phyloP scores from a whole-genome alignment of 2,888 invertebrate species.

The Alloplasta piceator region DNA sequence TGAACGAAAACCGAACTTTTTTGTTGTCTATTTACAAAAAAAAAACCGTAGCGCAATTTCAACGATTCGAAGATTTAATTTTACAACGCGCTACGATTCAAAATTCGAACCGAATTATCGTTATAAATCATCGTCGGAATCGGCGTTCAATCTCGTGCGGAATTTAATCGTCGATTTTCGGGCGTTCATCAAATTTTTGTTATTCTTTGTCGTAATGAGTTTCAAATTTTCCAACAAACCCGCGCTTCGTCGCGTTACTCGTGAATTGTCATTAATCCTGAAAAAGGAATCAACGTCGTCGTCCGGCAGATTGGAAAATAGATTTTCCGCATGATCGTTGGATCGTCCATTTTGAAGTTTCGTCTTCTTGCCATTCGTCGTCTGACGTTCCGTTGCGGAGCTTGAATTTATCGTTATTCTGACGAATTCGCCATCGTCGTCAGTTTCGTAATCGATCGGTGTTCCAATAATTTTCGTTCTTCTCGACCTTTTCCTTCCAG shows the following conservation, averaged over 20 bases:
- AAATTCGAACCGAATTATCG: neutral
- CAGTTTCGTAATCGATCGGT: constrained; percentile 19
- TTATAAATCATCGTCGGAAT: constrained; percentile 49
- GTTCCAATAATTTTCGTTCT: constrained; percentile 28
- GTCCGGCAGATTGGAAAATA: constrained; percentile 29
- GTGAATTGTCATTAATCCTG: neutral
- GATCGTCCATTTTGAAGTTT: neutral
- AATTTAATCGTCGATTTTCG: constrained; percentile 40
- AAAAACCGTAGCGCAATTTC: neutral
- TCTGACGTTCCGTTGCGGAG: neutral
- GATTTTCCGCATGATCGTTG: constrained; percentile 3
- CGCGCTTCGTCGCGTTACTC: neutral
- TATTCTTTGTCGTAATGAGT: neutral
- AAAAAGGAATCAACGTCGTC: constrained; percentile 28
- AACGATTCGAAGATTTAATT: neutral
- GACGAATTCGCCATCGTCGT: constrained; percentile 2
- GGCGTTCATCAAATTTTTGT: neutral
- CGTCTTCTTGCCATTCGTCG: neutral
- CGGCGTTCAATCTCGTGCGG: constrained; percentile 25
- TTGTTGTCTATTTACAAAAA: neutral
- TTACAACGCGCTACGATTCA: neutral
- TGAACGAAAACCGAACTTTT: neutral
- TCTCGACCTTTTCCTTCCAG: constrained; percentile 15
- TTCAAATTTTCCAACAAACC: constrained; percentile 12
- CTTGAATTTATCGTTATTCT: too few relatives aligned